Evolutionary conservation across 92 coral and sea anemone species (phyloP).

Genomic region (Scolanthus callimorphus): DNA sequence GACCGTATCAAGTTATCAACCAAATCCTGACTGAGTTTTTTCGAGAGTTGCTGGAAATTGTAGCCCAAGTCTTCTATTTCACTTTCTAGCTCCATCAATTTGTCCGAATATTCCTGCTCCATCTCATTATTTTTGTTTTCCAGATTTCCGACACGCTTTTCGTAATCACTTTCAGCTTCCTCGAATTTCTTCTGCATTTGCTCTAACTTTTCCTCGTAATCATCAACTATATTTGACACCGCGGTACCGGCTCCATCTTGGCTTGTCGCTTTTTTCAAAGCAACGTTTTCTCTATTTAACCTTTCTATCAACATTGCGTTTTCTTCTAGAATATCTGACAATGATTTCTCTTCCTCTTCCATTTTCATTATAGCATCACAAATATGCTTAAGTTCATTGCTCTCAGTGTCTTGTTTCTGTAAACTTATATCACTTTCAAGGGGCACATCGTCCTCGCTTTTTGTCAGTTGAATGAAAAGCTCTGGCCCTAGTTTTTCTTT

Average conservation of each 20-base stretch:
- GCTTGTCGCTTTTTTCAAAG: conserved; percentile 16
- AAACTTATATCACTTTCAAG: background rate
- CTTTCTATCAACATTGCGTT: conserved; percentile 16
- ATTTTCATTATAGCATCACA: conserved; percentile 31
- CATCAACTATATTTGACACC: conserved; percentile 39
- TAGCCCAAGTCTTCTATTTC: conserved; percentile 25
- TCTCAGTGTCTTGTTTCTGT: background rate
- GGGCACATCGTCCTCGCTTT: background rate
- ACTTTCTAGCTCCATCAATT: conserved; percentile 28
- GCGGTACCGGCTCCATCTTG: conserved; percentile 24
- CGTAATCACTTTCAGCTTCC: conserved; percentile 28
- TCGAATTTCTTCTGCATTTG: background rate
- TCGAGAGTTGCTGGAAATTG: conserved; percentile 21
- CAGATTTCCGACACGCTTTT: conserved; percentile 29
- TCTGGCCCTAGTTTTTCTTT: conserved; percentile 21
- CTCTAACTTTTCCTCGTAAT: conserved; percentile 44
- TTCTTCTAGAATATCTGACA: conserved; percentile 29
- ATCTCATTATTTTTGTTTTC: conserved; percentile 28
- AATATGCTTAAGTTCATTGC: background rate
- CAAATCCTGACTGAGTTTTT: conserved; percentile 41
- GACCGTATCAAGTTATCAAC: conserved; percentile 28
- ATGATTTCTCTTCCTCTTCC: conserved; percentile 33
- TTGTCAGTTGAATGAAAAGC: background rate
- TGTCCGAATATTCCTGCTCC: conserved; percentile 29
- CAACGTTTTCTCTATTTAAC: conserved; percentile 36